Conservation (phyloP, 2,797 vertebrate genomes). For the Erpetoichthys calabaricus region DNA sequence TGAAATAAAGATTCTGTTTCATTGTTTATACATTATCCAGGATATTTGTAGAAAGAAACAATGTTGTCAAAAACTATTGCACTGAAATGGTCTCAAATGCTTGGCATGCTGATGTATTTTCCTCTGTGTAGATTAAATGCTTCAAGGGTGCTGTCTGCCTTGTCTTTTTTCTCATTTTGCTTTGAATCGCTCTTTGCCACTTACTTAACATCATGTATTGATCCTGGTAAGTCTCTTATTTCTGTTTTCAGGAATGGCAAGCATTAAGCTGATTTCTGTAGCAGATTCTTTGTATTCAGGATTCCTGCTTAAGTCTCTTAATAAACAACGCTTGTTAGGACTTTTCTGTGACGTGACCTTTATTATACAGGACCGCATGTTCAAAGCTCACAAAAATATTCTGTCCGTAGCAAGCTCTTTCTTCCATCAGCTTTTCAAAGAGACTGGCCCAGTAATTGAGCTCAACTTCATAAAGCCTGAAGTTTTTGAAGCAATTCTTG, state of each 20-base stretch:
- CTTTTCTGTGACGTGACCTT: conserved; percentile 94
- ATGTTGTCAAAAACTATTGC: no score
- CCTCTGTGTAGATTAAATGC: no score
- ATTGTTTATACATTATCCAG: no score
- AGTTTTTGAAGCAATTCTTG: conserved; percentile 88
- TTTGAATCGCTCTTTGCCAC: no score
- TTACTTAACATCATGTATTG: no score
- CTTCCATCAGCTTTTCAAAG: conserved; percentile 84
- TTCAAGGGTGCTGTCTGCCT: no score
- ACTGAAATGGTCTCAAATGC: no score
- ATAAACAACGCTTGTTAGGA: conserved; percentile 78
- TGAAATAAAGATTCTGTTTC: no score
- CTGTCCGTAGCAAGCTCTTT: conserved; percentile 88
- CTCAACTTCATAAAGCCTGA: conserved; percentile 86
- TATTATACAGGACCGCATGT: conserved; percentile 89
- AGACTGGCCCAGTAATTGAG: conserved; percentile 85
- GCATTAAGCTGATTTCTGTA: conserved; percentile 85
- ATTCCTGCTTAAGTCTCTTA: conserved; percentile 74
- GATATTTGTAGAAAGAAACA: no score
- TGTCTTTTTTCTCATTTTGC: no score
- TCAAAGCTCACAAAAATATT: conserved; percentile 84
- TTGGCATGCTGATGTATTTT: no score
- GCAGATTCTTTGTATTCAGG: conserved; percentile 80
- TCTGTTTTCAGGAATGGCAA: conserved; percentile 71
- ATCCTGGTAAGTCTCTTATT: no score